These are phyloP conservation scores for Rhea pennata DNA, from an alignment of 2,113 vertebrate genomes.

Conservation along the genomic window DNA sequence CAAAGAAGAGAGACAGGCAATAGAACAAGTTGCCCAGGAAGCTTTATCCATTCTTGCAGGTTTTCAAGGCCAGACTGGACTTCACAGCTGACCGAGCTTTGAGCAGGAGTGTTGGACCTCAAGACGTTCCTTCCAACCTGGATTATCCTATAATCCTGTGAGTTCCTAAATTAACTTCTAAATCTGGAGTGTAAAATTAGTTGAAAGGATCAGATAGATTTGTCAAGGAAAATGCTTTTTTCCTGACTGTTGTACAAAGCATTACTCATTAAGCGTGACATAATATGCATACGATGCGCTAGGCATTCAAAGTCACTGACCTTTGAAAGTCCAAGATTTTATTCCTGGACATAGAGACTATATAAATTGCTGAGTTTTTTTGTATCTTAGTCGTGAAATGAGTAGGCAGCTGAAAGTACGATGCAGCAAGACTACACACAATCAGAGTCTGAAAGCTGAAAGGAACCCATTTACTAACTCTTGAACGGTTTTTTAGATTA, in stretches of 20 bases:
- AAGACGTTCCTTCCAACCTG: not conserved
- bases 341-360: not conserved
- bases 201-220: not conserved
- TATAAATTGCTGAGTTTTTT: not conserved
- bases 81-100: not conserved
- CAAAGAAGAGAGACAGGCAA: not conserved
- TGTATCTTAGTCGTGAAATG: not conserved
- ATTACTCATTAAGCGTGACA: not conserved
- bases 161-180: not conserved
- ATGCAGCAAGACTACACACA: slow-evolving; percentile 11
- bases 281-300: not conserved
- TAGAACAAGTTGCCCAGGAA: not conserved
- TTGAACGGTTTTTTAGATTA: not conserved
- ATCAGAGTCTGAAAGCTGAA: slow-evolving; percentile 19
- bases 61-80: not conserved
- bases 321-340: not conserved
- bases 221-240: not conserved
- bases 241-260: not conserved
- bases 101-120: not conserved
- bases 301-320: not conserved
- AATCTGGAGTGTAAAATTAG: not conserved
- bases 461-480: not conserved
- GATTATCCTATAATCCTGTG: not conserved
- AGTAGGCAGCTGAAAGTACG: slow-evolving; percentile 24
- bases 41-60: not conserved